Percentiles rank a stretch among this genome's conserved stretches.
Evolutionary conservation across 2,113 vertebrate genomes (phyloP).

Genomic region (Columba livia): DNA sequence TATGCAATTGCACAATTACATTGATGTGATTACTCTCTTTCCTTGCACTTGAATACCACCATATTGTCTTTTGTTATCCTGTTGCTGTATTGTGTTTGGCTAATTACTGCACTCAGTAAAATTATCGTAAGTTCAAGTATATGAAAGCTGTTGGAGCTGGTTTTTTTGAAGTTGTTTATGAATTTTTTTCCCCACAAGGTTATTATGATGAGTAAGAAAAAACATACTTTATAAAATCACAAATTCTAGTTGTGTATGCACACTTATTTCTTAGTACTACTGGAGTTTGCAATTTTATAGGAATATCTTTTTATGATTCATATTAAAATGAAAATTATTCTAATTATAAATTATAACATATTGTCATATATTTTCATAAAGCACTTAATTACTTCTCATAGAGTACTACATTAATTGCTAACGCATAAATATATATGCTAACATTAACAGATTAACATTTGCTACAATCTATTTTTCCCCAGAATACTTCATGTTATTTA

Average conservation of each 20-base stretch:
- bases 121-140: neutral
- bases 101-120: neutral
- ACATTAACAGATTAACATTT: too few relatives aligned
- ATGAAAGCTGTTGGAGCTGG: neutral
- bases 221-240: neutral
- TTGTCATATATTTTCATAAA: too few relatives aligned
- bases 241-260: neutral
- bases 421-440: too few relatives aligned
- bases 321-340: too few relatives aligned
- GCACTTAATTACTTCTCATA: too few relatives aligned
- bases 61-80: neutral
- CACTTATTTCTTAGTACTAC: neutral
- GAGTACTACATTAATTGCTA: too few relatives aligned
- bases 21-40: neutral
- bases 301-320: too few relatives aligned
- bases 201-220: neutral
- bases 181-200: neutral
- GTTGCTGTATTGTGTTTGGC: neutral
- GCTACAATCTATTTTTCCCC: too few relatives aligned
- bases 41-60: neutral
- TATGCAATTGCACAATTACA: neutral
- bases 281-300: too few relatives aligned
- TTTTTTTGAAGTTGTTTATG: neutral
- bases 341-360: too few relatives aligned
- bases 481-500: too few relatives aligned